Base-by-base conservation (phyloP, 1,140 invertebrate genomes). In the Chlorops oryzae region DNA sequence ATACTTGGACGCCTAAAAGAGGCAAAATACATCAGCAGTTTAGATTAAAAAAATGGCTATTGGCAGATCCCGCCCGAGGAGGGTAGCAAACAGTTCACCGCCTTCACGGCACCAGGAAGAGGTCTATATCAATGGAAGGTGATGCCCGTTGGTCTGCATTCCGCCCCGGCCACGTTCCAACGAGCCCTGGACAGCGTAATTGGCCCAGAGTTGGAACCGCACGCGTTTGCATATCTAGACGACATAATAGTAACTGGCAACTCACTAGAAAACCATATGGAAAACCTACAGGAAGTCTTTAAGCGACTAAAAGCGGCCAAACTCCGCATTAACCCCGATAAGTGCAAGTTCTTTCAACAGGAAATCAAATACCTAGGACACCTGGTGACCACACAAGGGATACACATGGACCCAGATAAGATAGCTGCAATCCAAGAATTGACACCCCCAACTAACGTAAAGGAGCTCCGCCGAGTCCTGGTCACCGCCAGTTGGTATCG, bases 211-310 rank as follows among this genome's bases (percentile, higher is more conserved):
- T 12, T 9, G 1, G 44, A 52, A 15, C 38, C 73, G 4, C 25
- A 38, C 2, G 46, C 62, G 9, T 52, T 70, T n/a, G 61, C 60
- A 1, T 75, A 75, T 46, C 47, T 75, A 32, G 71, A 0, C 64
- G 60, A 5, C 42, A 50, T n/a, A 56, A 52, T 5, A 72, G n/a
- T n/a, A n/a, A n/a, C n/a, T n/a, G n/a, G n/a, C n/a, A n/a, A n/a
- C n/a, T n/a, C n/a, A n/a, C n/a, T 75, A 32, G 62, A 70, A 0
- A 52, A 65, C 13, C 73, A 76, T 52, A 13, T 72, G 5, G 5
- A 43, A 24, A 59, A 69, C 22, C 46, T 75, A n/a, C n/a, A 62
- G 28, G 35, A 15, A 0, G 52, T 58, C 3, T 52, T 59, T 7
- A 21, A 52, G 10, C 7, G 46, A 44, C 10, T 43, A 32, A 17